phyloP scores from a whole-genome alignment of 2,113 vertebrate species.

The Brienomyrus brachyistius region DNA sequence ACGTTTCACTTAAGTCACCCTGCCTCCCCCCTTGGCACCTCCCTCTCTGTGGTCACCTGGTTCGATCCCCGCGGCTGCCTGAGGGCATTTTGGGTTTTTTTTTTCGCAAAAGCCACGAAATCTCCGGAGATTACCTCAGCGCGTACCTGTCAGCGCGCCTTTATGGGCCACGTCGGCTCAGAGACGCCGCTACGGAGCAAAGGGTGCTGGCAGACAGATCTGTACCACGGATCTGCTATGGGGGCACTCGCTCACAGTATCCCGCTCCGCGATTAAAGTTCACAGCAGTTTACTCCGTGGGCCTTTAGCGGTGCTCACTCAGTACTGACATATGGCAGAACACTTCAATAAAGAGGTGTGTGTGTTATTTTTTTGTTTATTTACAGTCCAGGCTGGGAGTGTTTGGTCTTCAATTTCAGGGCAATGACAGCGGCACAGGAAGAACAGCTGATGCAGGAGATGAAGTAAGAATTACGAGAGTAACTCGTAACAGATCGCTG shows the following conservation, averaged over 20 bases:
- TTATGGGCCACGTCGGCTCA: slow-evolving; percentile 58
- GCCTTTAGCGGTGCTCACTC: background rate
- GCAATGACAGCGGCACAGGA: background rate
- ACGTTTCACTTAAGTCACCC: background rate
- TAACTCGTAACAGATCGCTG: background rate
- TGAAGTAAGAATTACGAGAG: background rate
- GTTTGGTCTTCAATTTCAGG: background rate
- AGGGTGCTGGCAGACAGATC: slow-evolving; percentile 66
- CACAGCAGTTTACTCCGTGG: background rate
- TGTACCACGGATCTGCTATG: slow-evolving; percentile 50
- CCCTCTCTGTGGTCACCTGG: background rate
- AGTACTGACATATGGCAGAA: slow-evolving; percentile 6
- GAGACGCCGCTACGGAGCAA: slow-evolving; percentile 56
- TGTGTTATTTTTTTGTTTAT: background rate
- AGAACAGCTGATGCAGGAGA: background rate
- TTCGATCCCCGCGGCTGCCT: background rate
- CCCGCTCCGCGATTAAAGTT: background rate
- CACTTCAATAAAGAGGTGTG: slow-evolving; percentile 31
- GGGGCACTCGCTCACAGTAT: slow-evolving; percentile 36
- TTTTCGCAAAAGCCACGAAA: slow-evolving; percentile 43
- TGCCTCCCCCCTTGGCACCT: background rate
- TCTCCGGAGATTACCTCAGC: slow-evolving; percentile 55
- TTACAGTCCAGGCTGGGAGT: background rate
- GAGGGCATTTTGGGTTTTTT: background rate
- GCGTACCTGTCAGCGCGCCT: slow-evolving; percentile 68